Evolutionary conservation across 2,797 vertebrate genomes (phyloP), one percentile per base, ranked within the genome.

Genomic region (Nasua narica): DNA sequence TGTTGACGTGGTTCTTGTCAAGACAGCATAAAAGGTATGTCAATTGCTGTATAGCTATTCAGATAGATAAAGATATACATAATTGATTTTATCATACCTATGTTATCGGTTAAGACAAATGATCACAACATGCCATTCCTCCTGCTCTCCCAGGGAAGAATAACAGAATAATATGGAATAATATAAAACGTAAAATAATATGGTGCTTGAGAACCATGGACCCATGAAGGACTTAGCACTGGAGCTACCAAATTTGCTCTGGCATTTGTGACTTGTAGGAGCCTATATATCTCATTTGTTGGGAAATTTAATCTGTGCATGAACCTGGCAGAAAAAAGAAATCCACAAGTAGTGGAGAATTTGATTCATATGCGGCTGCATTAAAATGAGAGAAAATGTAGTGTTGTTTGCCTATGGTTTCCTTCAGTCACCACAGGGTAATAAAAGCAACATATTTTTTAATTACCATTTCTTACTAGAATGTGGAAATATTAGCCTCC

Each of bases 381-480:
- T 95, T 93, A 86, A 93, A 84, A 76, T 83, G 58, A 91, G 54
- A 88, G 54, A 95, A 92, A 90, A 96, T 88, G 21, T 87, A 94
- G 8, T 56, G 13, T 21, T 91, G 3, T 90, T 95, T 94, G 56
- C 35, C 69, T 79, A 65, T 43, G 69, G 89, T 90, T 97, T 94
- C 40, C 65, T 97, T 93, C 91, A 88, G 54, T 88, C 87, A 94
- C 84, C 84, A 96, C 40, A 90, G 83, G 54, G 50, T 94, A 94
- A 90, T 96, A 96, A 97, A 96, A 90, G 37, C 65, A 97, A 93
- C 93, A 96, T 93, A 97, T 94, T 97, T 97, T 97, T 97, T 16
- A 97, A 97, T 97, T 96, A 94, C 52, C 74, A 96, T 96, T 97
- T 97, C 83, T 92, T 96, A 90, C 97, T 77, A 91, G 83, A 97